A percentile compares a stretch with the other conserved stretches of the same genome.
These are phyloP conservation scores for Hippopotamus amphibius DNA, from an alignment of 2,113 vertebrate genomes.

Conservation along the genomic window DNA sequence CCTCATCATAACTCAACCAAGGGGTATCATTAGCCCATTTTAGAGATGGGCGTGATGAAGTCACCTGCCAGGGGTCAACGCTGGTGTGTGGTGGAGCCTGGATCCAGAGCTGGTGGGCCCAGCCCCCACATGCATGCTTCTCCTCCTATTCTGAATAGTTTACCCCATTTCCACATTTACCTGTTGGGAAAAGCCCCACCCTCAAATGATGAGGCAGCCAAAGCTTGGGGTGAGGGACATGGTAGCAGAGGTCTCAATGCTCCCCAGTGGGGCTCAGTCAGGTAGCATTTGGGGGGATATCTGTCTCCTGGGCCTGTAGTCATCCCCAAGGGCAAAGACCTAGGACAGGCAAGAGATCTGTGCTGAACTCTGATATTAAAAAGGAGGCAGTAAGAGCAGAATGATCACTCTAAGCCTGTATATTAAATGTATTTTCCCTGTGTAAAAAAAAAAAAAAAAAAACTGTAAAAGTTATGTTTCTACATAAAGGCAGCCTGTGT, in stretches of 20 bases:
- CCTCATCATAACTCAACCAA: not conserved
- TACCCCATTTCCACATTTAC: not conserved
- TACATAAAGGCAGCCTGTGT: constrained; percentile 83
- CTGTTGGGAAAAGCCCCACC: not conserved
- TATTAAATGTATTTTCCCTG: constrained; percentile 77
- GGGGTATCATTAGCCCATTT: not conserved
- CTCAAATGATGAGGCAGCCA: not conserved
- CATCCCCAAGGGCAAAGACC: constrained; percentile 64
- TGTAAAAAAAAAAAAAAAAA: constrained; percentile 67
- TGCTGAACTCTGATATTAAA: constrained; percentile 66
- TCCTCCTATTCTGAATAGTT: not conserved
- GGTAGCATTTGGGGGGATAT: not conserved
- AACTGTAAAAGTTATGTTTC: constrained; percentile 83
- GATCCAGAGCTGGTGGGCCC: not conserved
- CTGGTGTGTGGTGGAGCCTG: not conserved
- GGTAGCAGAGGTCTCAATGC: not conserved
- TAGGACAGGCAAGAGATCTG: not conserved
- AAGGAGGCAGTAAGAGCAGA: constrained; percentile 56
- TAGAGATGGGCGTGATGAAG: not conserved
- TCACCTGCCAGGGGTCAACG: not conserved
- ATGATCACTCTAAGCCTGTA: constrained; percentile 62
- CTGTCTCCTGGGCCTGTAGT: not conserved
- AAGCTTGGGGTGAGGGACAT: not conserved
- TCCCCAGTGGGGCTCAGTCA: not conserved
- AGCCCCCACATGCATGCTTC: too few relatives aligned